These are phyloP conservation scores for Cygnus olor DNA, from an alignment of 2,797 vertebrate genomes.

Conservation along the genomic window DNA sequence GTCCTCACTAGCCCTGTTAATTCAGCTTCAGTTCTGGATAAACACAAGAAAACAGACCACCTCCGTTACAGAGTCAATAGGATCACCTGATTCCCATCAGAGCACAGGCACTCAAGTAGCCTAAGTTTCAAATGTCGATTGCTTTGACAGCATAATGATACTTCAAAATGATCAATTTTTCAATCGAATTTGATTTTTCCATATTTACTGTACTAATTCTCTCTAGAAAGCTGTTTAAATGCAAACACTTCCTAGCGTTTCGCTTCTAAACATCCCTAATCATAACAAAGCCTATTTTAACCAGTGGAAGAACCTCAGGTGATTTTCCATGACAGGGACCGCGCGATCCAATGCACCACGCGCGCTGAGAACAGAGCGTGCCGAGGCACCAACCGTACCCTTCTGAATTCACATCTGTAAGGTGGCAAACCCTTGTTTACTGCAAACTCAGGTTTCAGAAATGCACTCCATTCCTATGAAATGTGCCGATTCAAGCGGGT, in stretches of 20 bases:
- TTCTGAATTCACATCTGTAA: fast-evolving
- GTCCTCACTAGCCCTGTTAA: not conserved
- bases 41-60: not conserved
- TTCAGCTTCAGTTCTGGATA: not conserved
- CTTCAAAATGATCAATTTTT: not conserved
- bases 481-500: no score
- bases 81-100: not conserved
- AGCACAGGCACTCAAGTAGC: not conserved
- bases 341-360: fast-evolving
- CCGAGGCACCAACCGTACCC: fast-evolving
- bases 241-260: not conserved
- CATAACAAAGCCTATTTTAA: fast-evolving
- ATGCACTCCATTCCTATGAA: fast-evolving
- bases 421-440: fast-evolving
- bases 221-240: not conserved
- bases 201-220: not conserved
- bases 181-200: fast-evolving
- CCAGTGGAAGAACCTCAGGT: fast-evolving
- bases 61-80: fast-evolving
- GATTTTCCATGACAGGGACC: not conserved
- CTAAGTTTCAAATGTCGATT: fast-evolving
- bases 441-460: fast-evolving
- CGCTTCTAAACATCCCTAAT: not conserved
- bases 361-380: no score
- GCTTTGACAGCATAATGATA: not conserved